Conservation (phyloP, 35 echinoderm and acorn worm genomes). For the Heliocidaris erythrogramma region DNA sequence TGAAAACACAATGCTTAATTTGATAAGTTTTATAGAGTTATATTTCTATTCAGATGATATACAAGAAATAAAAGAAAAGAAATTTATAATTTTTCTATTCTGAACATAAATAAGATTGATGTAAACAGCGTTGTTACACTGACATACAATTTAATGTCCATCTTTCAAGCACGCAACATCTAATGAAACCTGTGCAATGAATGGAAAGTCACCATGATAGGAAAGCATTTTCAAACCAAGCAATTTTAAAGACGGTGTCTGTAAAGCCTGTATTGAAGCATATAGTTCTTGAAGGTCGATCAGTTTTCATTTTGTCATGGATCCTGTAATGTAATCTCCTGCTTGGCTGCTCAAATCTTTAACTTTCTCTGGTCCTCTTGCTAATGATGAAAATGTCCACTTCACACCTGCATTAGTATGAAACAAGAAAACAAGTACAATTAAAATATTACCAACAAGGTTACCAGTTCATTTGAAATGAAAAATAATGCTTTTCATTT, state of each 20-base stretch:
- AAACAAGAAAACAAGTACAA: neutral
- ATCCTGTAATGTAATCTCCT: neutral
- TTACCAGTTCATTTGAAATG: too few relatives aligned
- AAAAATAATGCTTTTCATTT: too few relatives aligned
- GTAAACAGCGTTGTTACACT: too few relatives aligned
- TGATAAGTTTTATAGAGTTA: too few relatives aligned
- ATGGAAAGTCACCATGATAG: neutral
- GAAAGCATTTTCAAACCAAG: neutral
- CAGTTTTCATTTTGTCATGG: neutral
- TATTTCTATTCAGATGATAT: neutral
- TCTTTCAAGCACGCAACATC: neutral
- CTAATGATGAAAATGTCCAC: constrained; percentile 19
- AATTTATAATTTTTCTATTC: too few relatives aligned
- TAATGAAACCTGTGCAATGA: neutral
- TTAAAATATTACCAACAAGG: too few relatives aligned
- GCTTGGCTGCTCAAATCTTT: neutral
- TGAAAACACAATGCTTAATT: too few relatives aligned
- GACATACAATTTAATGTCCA: neutral
- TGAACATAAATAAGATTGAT: too few relatives aligned
- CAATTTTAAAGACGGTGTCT: neutral
- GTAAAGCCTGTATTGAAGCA: neutral
- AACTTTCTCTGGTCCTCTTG: constrained; percentile 36
- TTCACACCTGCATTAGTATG: constrained; percentile 10
- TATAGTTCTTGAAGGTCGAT: neutral
- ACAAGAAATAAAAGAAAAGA: neutral